Base-by-base conservation (phyloP, 2,797 vertebrate genomes). In the Chloroceryle inda region DNA sequence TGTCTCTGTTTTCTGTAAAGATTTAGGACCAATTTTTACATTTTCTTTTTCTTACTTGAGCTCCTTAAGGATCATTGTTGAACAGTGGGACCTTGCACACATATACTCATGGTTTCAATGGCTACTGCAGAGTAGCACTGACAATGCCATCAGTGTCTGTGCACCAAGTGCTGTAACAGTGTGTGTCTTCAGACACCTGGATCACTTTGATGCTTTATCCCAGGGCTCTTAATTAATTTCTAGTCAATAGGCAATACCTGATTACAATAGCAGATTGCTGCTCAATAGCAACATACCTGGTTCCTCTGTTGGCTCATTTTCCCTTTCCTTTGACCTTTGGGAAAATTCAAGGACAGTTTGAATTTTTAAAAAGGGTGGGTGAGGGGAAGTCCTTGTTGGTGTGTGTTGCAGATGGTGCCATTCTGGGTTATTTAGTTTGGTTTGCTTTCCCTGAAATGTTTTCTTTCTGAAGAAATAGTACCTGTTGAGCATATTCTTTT, bases 171-270 rank as follows among this genome's bases (percentile, higher is more conserved):
- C 74, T 77, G 24, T 33, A 27, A 47, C 20, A 61, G 6, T 0
- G 0, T 2, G 0, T 45, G 45, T 49, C 85, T 64, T 63, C 69
- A 49, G 62, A 31, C 31, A 68, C 27, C 10, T 2, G 5, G 19
- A 37, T 23, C 18, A 3, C 52, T 56, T 81, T 1, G 42, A 40
- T 85, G 68, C 52, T 72, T 80, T 74, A 50, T 82, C 67, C 68
- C 64, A 31, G 24, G 24, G 61, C n/a, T 91, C 35, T 88, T 88
- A 83, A 86, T 86, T 66, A 72, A 61, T 47, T 84, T 69, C 38
- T 44, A 56, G 23, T 62, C 85, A 73, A 63, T 29, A 62, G 68
- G 31, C 33, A 89, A 56, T 59, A 23, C 52, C 83, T 77, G 64
- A 66, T 78, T 83, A 52, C 77, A 88, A n/a, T 35, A 77, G 55